Base-by-base conservation (phyloP, 1,140 invertebrate species). In the Aleiodes sp. region DNA sequence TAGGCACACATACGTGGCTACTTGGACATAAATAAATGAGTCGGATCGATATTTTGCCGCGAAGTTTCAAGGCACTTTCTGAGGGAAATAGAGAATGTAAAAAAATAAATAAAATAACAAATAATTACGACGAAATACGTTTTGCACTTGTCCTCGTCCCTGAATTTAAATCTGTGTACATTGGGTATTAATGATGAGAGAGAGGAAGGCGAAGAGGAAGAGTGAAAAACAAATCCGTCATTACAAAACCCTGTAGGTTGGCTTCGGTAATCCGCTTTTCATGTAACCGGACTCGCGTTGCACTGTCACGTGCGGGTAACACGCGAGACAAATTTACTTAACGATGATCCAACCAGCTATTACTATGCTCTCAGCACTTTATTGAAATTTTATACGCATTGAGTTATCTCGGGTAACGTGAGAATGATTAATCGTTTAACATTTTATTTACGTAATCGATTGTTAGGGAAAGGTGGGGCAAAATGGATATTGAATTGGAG, bases 251-350 rank as follows among this genome's bases (percentile, higher is more conserved):
- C 74, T 69, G 26, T 73, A 71, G 68, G 65, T 65, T 69, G 81
- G 78, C 76, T 83, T 84, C 80, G 68, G 66, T 78, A 78, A 84
- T 76, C 78, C 71, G 66, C 73, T 80, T 80, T 83, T 83, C 76
- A 82, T 76, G 75, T 81, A 83, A 83, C 75, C 71, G 73, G 78
- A 68, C 43, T 52, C 35, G 52, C 77, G 72, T 69, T n/a, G n/a
- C n/a, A 60, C 57, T 63, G 61, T 79, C 69, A 76, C 72, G 71
- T 78, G 76, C 76, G 76, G 19, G 19, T 52, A 16, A 16, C 52
- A 66, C 63, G 70, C 70, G 73, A 66, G 60, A 73, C 46, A 24
- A 75, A 72, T 75, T 77, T 72, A 46, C 68, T 70, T 70, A 72
- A 65, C 61, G 63, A 46, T 26, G 43, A 28, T 10, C n/a, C 61